Conservation (phyloP, 1,140 invertebrate genomes). For the Rhagoletis pomonella region DNA sequence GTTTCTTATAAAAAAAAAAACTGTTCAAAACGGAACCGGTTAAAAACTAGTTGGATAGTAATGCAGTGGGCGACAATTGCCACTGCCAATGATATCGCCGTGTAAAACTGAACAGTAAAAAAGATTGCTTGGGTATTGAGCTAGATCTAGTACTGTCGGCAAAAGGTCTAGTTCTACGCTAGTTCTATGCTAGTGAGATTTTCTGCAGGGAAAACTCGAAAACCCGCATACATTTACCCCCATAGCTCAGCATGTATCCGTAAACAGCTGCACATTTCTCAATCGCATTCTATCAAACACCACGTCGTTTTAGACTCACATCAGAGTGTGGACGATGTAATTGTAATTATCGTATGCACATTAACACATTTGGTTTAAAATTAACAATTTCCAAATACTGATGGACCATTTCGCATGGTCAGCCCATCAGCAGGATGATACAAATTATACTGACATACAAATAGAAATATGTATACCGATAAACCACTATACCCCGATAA, state of each 20-base stretch:
- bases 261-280: conserved; percentile 1
- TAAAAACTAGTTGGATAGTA: too few species aligned
- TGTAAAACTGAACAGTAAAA: too few species aligned
- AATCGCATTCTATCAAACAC: not conserved
- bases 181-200: too few species aligned
- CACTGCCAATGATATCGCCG: too few species aligned
- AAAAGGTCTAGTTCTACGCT: too few species aligned
- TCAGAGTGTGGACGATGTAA: not conserved
- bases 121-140: too few species aligned
- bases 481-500: too few species aligned
- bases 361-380: conserved; percentile 26
- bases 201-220: not conserved
- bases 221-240: not conserved
- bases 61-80: too few species aligned
- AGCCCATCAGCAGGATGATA: not conserved
- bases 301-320: not conserved
- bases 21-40: too few species aligned
- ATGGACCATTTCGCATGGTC: not conserved
- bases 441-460: not conserved
- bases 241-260: conserved; percentile 7
- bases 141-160: too few species aligned
- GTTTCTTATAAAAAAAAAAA: too few species aligned
- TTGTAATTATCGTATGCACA: conserved; percentile 45
- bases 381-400: conserved; percentile 1
- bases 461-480: not conserved